phyloP scores from a whole-genome alignment of 1,140 invertebrate species.

The Eriosoma lanigerum region DNA sequence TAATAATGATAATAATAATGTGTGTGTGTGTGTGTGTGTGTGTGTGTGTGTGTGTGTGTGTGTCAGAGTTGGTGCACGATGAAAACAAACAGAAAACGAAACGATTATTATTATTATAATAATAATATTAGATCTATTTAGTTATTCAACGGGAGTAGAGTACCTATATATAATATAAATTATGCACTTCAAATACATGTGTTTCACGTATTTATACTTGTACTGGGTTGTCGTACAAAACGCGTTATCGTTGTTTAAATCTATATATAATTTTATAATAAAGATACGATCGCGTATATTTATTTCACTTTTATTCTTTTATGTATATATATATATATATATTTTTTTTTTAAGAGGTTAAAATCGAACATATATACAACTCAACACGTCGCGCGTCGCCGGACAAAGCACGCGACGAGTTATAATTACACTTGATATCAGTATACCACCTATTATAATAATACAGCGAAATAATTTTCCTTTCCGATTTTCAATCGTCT shows the following conservation, averaged over 20 bases:
- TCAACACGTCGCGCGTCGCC: no score
- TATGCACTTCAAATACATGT: not conserved
- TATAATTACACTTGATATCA: no score
- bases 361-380: no score
- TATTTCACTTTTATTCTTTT: not conserved
- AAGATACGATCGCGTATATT: not conserved
- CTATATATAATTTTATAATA: not conserved
- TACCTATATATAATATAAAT: not conserved
- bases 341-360: no score
- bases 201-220: not conserved
- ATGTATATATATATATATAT: no score
- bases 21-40: not conserved
- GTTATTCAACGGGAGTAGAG: conserved; percentile 13
- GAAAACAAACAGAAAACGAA: conserved; percentile 13
- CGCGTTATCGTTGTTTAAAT: not conserved
- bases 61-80: not conserved
- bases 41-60: not conserved
- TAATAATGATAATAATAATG: not conserved
- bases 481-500: no score
- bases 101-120: not conserved
- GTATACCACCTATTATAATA: no score
- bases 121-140: not conserved
- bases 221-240: not conserved
- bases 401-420: no score
- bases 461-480: no score